A percentile compares a stretch with the other conserved stretches of the same genome.
Evolutionary conservation across 2,888 invertebrate genomes (phyloP).

Genomic region (Tipula confusa): DNA sequence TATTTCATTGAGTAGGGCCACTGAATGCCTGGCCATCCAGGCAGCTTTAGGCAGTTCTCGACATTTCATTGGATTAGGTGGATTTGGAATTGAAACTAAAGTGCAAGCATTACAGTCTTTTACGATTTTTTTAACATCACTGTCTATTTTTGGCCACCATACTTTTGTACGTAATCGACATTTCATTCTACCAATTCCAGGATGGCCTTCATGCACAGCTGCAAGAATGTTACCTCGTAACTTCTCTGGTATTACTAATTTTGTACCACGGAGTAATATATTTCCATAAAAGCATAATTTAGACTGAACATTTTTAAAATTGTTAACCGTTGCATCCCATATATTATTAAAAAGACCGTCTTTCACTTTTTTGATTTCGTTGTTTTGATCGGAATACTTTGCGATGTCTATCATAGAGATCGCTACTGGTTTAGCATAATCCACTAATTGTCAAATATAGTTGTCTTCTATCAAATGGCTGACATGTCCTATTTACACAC

Average conservation of each 20-base stretch:
- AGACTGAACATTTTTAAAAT: too few relatives aligned
- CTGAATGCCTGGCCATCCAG: too few relatives aligned
- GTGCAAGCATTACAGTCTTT: too few relatives aligned
- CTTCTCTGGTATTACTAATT: not conserved
- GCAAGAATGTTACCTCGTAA: not conserved
- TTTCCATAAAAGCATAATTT: too few relatives aligned
- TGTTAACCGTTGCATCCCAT: not conserved
- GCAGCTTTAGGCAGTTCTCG: too few relatives aligned
- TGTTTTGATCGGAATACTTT: not conserved
- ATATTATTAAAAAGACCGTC: not conserved
- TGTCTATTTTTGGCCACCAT: too few relatives aligned
- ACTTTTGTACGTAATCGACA: too few relatives aligned
- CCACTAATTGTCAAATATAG: not conserved
- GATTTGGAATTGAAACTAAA: too few relatives aligned
- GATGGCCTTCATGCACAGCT: not conserved
- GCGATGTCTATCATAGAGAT: not conserved
- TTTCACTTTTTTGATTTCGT: not conserved
- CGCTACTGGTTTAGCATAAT: not conserved
- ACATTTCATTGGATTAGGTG: too few relatives aligned
- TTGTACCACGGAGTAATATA: not conserved
- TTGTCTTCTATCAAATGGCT: not conserved
- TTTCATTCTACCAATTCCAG: too few relatives aligned
- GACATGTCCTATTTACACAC: not conserved
- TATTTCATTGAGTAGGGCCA: too few relatives aligned
- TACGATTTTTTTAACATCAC: too few relatives aligned